Evolutionary conservation across 2,888 invertebrate species (phyloP).

Genomic region (Anoncus sp.): DNA sequence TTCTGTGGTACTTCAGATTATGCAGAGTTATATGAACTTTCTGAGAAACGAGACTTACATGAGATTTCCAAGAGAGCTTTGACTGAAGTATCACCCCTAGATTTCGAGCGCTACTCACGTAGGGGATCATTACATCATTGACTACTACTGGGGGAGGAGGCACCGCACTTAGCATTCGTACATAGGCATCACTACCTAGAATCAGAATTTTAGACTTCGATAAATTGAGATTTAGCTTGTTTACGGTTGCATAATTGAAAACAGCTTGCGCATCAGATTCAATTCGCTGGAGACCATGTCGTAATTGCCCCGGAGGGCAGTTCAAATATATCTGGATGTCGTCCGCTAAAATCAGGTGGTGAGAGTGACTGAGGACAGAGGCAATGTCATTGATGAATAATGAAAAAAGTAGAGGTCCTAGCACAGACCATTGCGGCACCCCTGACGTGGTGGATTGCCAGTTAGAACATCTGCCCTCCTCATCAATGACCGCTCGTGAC

Average conservation of each 20-base stretch:
- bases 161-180: neutral
- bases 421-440: conserved; percentile 12
- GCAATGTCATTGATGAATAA: neutral
- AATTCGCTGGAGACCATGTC: neutral
- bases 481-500: neutral
- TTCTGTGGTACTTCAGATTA: neutral
- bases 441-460: neutral
- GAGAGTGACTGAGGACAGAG: neutral
- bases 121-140: too few relatives aligned
- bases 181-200: neutral
- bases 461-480: neutral
- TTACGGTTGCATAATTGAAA: neutral
- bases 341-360: neutral
- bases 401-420: conserved; percentile 3
- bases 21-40: neutral
- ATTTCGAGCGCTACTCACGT: too few relatives aligned
- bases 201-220: neutral
- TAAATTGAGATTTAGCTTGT: neutral
- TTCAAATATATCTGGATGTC: conserved; percentile 1
- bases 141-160: too few relatives aligned
- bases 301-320: neutral
- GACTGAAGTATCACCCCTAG: neutral
- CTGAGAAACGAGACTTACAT: neutral
- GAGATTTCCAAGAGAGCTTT: neutral
- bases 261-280: neutral